phyloP scores from a whole-genome alignment of 1,140 invertebrate species.

The Bombus waltoni region DNA sequence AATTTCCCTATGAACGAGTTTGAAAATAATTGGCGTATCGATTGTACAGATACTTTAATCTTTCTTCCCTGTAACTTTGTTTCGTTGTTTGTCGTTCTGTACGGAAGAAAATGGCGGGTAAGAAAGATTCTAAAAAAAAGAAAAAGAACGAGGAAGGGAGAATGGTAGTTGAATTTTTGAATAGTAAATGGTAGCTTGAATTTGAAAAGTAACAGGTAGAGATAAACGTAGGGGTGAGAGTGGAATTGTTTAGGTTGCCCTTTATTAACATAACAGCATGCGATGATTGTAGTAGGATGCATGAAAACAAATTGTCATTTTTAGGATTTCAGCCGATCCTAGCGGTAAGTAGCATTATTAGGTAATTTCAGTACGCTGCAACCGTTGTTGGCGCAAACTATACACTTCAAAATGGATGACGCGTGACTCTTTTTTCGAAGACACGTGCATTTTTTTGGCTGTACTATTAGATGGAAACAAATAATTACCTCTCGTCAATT shows the following conservation, averaged over 20 bases:
- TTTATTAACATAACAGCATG: conserved; percentile 70
- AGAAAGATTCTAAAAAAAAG: too few relatives aligned
- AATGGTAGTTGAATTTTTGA: not conserved
- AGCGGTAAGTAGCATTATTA: conserved; percentile 80
- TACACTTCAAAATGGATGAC: not conserved
- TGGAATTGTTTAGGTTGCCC: conserved; percentile 38
- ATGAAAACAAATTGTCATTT: conserved; percentile 80
- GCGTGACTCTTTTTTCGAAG: not conserved
- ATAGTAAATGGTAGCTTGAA: too few relatives aligned
- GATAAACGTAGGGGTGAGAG: not conserved
- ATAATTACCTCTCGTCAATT: too few relatives aligned
- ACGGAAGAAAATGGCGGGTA: too few relatives aligned
- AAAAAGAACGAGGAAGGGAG: too few relatives aligned
- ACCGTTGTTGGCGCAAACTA: conserved; percentile 66
- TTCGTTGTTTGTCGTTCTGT: not conserved
- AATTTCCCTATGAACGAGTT: not conserved
- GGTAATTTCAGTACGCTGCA: conserved; percentile 65
- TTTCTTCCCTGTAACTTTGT: not conserved
- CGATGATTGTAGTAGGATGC: conserved; percentile 69
- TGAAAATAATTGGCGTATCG: not conserved
- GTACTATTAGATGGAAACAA: too few relatives aligned
- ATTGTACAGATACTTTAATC: not conserved
- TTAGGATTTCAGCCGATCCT: conserved; percentile 82
- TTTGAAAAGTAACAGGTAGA: not conserved
- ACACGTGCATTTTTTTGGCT: not conserved